These are phyloP conservation scores for Monopterus albus DNA, from an alignment of 2,113 vertebrate species.

Conservation along the genomic window DNA sequence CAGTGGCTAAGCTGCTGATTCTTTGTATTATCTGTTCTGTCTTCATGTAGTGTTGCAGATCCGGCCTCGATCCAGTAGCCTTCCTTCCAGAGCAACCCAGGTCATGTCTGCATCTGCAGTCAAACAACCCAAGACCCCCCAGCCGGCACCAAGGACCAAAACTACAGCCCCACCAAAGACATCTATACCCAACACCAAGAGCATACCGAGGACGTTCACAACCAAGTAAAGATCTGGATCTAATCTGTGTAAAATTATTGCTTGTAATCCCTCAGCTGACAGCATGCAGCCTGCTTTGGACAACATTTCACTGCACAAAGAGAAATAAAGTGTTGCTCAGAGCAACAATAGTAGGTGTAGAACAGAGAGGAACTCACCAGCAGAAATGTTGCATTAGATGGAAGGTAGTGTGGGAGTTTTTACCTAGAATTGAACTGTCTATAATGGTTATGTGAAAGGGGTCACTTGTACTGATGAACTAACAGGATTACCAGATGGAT, in stretches of 20 bases:
- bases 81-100: constrained; percentile 77
- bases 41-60: constrained; percentile 72
- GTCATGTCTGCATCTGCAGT: constrained; percentile 52
- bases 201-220: neutral
- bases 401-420: no score
- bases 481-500: no score
- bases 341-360: no score
- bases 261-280: no score
- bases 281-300: no score
- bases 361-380: no score
- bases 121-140: constrained; percentile 72
- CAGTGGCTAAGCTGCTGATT: constrained; percentile 2
- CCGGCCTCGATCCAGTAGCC: constrained; percentile 68
- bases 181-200: constrained; percentile 80
- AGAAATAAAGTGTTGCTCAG: no score
- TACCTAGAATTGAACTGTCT: no score
- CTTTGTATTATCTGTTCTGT: neutral
- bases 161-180: constrained; percentile 69
- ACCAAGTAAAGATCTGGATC: constrained; percentile 46
- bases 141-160: constrained; percentile 74
- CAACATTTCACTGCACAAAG: no score
- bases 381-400: no score
- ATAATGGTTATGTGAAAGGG: no score
- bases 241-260: neutral
- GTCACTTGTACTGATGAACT: no score